Evolutionary conservation across 2,113 vertebrate genomes (phyloP).

Genomic region (Percopsis transmontana): DNA sequence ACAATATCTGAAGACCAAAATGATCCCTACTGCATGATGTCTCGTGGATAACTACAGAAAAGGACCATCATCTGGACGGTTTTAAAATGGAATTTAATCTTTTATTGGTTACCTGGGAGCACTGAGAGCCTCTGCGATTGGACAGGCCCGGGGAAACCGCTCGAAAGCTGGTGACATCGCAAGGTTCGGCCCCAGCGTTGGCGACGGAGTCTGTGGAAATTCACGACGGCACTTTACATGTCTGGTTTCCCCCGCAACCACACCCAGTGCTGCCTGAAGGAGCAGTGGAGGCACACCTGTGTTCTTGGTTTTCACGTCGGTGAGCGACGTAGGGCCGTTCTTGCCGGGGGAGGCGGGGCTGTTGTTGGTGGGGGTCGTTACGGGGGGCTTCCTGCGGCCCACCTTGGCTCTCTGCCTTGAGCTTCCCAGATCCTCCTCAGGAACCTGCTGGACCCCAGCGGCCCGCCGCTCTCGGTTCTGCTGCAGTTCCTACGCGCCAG

Average conservation of each 20-base stretch:
- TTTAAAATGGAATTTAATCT: neutral
- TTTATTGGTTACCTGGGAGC: constrained; percentile 67
- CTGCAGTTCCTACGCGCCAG: constrained; percentile 84
- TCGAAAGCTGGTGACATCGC: constrained; percentile 65
- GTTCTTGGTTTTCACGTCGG: constrained; percentile 81
- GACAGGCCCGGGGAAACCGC: constrained; percentile 52
- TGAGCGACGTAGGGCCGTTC: constrained; percentile 31
- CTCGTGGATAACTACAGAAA: no score
- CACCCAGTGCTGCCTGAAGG: no score
- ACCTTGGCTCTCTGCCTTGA: constrained; percentile 58
- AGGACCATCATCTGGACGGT: no score
- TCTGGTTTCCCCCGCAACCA: neutral
- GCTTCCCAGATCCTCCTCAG: constrained; percentile 62
- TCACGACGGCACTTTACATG: neutral
- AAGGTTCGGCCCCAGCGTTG: constrained; percentile 45
- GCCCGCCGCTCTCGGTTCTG: constrained; percentile 83
- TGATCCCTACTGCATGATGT: no score
- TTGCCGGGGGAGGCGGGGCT: constrained; percentile 44
- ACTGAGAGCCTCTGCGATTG: constrained; percentile 62
- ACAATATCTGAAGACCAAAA: no score
- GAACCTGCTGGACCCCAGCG: constrained; percentile 45
- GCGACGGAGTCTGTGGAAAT: constrained; percentile 69
- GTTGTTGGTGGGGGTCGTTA: constrained; percentile 34
- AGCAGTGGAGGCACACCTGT: constrained; percentile 73
- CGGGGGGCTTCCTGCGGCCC: constrained; percentile 67